Conservation (phyloP, 2,113 vertebrate species). For the Martes martes region DNA sequence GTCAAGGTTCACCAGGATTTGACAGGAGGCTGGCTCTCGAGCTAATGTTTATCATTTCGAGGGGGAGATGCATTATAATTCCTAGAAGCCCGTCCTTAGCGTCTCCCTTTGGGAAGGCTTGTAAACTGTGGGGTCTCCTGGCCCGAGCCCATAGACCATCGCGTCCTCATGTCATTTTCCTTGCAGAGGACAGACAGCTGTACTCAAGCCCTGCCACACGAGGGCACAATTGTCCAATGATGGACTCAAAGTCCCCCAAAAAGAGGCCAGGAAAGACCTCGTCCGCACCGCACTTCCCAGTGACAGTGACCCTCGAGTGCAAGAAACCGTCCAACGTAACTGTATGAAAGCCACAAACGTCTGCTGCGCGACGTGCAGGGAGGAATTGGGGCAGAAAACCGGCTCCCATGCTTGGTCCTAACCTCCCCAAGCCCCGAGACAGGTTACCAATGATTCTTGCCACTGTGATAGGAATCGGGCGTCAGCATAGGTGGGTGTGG, state of each 20-base stretch:
- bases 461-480: neutral
- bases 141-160: neutral
- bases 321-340: neutral
- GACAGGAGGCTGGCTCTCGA: neutral
- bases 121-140: no score
- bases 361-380: neutral
- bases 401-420: neutral
- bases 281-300: neutral
- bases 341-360: neutral
- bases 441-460: no score
- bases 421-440: neutral
- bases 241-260: neutral
- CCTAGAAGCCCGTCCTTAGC: neutral
- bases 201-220: slow-evolving; percentile 18
- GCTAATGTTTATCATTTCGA: neutral
- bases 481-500: no score
- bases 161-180: neutral
- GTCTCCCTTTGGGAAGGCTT: neutral
- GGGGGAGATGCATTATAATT: fast-evolving
- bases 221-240: slow-evolving; percentile 36
- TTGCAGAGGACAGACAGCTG: neutral
- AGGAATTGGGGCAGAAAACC: neutral
- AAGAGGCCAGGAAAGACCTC: neutral
- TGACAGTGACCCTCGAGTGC: fast-evolving
- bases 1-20: neutral